Percentiles rank a stretch among this genome's conserved stretches.
phyloP scores from a whole-genome alignment of 2,113 vertebrate genomes.

The Vicugna pacos region DNA sequence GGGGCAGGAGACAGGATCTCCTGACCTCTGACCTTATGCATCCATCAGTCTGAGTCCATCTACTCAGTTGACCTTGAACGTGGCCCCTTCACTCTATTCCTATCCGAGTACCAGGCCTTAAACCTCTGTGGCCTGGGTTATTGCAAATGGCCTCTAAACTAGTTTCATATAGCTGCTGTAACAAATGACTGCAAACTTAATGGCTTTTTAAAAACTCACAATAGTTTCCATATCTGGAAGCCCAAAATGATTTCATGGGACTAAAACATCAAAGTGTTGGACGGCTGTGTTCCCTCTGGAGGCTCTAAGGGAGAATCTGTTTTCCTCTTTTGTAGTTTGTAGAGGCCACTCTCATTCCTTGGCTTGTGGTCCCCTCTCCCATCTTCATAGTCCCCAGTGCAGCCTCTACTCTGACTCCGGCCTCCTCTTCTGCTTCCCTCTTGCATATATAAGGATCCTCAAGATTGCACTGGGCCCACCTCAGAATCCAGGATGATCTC shows the following conservation, averaged over 20 bases:
- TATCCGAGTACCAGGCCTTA: not conserved
- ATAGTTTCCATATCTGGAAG: not conserved
- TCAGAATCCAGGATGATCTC: rapidly evolving
- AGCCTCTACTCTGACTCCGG: not conserved
- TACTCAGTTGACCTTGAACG: not conserved
- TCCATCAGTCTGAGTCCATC: not conserved
- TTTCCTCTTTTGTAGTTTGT: not conserved
- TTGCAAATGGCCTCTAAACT: not conserved
- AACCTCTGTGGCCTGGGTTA: not conserved
- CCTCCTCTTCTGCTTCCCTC: not conserved
- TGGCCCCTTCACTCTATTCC: not conserved
- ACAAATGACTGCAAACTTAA: not conserved
- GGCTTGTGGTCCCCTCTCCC: not conserved
- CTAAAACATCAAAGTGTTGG: not conserved
- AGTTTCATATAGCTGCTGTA: not conserved
- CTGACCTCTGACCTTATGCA: not conserved
- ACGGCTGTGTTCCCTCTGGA: not conserved
- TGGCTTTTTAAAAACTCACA: not conserved
- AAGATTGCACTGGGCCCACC: not conserved
- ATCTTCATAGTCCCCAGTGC: not conserved
- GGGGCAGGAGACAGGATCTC: not conserved
- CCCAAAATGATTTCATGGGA: not conserved
- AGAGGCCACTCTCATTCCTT: not conserved
- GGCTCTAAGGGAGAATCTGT: not conserved
- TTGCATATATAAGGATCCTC: rapidly evolving